phyloP scores from a whole-genome alignment of 2,888 invertebrate genomes.

The Colletes collaris region DNA sequence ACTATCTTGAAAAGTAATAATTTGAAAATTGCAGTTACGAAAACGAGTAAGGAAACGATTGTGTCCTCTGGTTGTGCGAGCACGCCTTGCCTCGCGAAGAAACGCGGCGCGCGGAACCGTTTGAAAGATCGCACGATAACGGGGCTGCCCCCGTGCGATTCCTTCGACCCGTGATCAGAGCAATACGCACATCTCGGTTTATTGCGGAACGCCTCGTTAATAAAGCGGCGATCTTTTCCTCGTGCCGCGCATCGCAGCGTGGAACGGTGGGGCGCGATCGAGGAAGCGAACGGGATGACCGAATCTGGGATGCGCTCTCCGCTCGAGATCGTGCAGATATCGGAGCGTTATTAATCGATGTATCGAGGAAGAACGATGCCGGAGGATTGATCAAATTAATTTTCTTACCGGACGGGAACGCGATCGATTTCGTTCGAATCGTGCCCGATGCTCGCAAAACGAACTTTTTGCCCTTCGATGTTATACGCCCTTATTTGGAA shows the following conservation, averaged over 20 bases:
- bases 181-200: constrained; percentile 66
- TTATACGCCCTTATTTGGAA: neutral
- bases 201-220: constrained; percentile 75
- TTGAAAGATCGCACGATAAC: constrained; percentile 72
- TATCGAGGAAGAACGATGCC: constrained; percentile 48
- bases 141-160: constrained; percentile 67
- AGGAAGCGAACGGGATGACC: constrained; percentile 63
- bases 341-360: constrained; percentile 57
- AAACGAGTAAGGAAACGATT: constrained; percentile 25
- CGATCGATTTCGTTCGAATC: neutral
- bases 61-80: constrained; percentile 49
- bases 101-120: constrained; percentile 67
- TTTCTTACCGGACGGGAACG: constrained; percentile 37
- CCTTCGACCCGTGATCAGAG: constrained; percentile 63
- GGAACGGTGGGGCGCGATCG: constrained; percentile 33
- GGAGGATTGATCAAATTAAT: constrained; percentile 49
- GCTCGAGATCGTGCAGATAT: constrained; percentile 52
- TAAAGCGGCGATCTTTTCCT: constrained; percentile 65
- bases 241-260: constrained; percentile 38
- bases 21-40: too few species aligned
- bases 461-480: constrained; percentile 5
- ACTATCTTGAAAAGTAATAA: too few species aligned
- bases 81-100: constrained; percentile 56
- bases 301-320: constrained; percentile 55
- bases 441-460: neutral